Evolutionary conservation across 2,888 invertebrate genomes (phyloP).

Genomic region (Agrochola lota): DNA sequence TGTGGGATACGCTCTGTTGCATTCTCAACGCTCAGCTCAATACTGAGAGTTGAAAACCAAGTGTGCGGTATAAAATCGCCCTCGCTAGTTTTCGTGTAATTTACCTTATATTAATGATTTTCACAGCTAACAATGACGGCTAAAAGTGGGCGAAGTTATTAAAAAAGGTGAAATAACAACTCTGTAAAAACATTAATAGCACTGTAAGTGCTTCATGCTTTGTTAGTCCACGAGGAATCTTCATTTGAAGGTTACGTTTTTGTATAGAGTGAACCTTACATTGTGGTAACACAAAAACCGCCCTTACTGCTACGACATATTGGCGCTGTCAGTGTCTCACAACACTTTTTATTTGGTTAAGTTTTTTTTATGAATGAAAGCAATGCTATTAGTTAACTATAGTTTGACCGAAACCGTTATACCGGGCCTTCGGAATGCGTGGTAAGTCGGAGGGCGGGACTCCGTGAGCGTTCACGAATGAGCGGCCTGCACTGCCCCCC

Average conservation of each 20-base stretch:
- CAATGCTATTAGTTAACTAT: too few relatives aligned
- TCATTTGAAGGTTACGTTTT: constrained; percentile 33
- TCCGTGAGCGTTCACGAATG: too few relatives aligned
- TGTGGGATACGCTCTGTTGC: too few relatives aligned
- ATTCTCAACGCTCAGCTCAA: not conserved
- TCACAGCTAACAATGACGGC: constrained; percentile 12
- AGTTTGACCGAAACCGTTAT: too few relatives aligned
- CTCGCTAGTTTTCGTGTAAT: constrained; percentile 1
- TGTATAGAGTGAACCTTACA: not conserved
- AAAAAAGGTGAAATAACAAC: constrained; percentile 10
- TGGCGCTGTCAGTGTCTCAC: too few relatives aligned
- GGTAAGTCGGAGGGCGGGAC: too few relatives aligned
- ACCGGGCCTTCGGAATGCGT: too few relatives aligned
- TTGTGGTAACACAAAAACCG: not conserved
- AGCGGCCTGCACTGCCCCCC: too few relatives aligned
- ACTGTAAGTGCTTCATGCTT: constrained; percentile 39
- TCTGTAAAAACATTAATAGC: constrained; percentile 15
- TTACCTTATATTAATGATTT: constrained; percentile 41
- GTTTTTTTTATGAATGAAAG: too few relatives aligned
- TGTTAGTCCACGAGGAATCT: constrained; percentile 16
- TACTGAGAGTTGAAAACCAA: not conserved
- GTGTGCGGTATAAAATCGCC: not conserved
- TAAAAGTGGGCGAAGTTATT: not conserved
- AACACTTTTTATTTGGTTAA: too few relatives aligned
- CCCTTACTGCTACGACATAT: not conserved